Conservation (phyloP, 2,888 invertebrate genomes). For the Acrobasis repandana region DNA sequence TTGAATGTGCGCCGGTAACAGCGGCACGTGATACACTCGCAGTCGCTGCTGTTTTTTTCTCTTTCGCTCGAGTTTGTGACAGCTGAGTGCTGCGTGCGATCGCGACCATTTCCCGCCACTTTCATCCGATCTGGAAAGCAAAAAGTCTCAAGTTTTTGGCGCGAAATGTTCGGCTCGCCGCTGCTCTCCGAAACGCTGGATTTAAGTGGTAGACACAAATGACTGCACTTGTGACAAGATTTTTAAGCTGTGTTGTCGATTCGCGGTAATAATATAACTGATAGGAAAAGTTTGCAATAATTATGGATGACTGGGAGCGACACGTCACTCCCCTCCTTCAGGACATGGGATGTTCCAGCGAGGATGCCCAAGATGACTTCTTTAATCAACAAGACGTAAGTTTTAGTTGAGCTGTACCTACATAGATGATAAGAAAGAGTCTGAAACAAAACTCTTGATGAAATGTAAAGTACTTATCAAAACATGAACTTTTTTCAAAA, state of each 20-base stretch:
- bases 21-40: conserved; percentile 77
- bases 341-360: conserved; percentile 81
- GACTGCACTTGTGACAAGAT: conserved; percentile 61
- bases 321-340: conserved; percentile 83
- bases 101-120: conserved; percentile 73
- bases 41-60: conserved; percentile 73
- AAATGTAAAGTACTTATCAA: neutral
- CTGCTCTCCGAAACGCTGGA: conserved; percentile 42
- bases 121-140: conserved; percentile 54
- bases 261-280: conserved; percentile 46
- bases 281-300: conserved; percentile 53
- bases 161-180: conserved; percentile 63
- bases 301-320: conserved; percentile 84
- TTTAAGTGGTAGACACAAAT: conserved; percentile 57
- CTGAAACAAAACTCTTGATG: neutral
- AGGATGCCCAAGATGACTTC: conserved; percentile 82
- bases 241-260: conserved; percentile 59
- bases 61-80: conserved; percentile 72
- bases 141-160: conserved; percentile 70
- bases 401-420: conserved; percentile 37
- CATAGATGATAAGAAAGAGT: neutral
- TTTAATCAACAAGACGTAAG: conserved; percentile 84
- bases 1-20: conserved; percentile 77
- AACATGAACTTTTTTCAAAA: too few relatives aligned
- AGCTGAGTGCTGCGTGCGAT: conserved; percentile 73